Conservation (phyloP, 2,113 vertebrate genomes). For the Marmota monax region DNA sequence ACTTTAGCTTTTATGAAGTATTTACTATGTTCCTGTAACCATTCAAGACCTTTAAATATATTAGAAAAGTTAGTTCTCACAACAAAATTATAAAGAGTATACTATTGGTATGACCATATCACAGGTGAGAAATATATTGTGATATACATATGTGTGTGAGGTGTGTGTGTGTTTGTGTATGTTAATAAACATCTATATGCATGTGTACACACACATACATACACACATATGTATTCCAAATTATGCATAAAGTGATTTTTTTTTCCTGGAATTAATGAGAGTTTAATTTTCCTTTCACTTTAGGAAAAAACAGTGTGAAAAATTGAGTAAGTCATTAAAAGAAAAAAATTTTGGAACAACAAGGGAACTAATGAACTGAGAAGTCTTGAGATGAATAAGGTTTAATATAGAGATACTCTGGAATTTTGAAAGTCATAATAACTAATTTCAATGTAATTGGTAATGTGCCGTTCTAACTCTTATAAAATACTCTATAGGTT, state of each 20-base stretch:
- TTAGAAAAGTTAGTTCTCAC: too few species aligned
- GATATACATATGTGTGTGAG: too few species aligned
- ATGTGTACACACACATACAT: neutral
- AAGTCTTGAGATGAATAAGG: too few species aligned
- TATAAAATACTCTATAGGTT: fast-evolving
- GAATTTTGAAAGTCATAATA: neutral
- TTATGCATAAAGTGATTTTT: neutral
- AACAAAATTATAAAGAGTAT: too few species aligned
- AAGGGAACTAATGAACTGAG: neutral
- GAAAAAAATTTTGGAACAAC: neutral
- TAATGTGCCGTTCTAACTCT: neutral
- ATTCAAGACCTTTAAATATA: neutral
- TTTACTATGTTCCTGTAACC: neutral
- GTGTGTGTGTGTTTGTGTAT: too few species aligned
- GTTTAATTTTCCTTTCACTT: neutral
- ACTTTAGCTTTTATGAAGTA: neutral
- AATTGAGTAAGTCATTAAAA: neutral
- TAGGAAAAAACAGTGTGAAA: neutral
- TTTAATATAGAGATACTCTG: neutral
- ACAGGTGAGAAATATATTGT: neutral
- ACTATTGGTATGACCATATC: neutral
- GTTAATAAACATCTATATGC: too few species aligned
- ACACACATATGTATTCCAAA: neutral
- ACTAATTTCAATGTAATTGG: neutral
- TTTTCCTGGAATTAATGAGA: neutral